Base-by-base conservation (phyloP, 2,888 invertebrate genomes). In the Drosophila kuntzei region DNA sequence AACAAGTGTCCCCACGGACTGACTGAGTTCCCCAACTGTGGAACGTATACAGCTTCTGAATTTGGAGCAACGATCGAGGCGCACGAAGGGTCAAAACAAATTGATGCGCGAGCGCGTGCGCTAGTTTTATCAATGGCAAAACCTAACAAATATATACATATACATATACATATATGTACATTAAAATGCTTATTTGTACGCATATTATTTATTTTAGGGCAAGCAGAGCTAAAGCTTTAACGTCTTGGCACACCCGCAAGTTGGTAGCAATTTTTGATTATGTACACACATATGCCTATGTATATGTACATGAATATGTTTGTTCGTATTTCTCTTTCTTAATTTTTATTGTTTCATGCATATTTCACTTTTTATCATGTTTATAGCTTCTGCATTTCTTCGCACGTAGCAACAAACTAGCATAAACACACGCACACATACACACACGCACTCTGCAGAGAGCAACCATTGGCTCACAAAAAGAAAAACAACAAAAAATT, bases 161-260 rank as follows among this genome's bases (percentile, higher is more conserved):
- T 16, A 51, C 36, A 22, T 39, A 47, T 22, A 18, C 20, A 49
- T 18, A 43, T n/a, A 36, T 20, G 14, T 16, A n/a, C 27, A 46
- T 53, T 22, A 27, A 50, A 37, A 41, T 50, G 46, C 55, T 66
- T 9, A 47, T 53, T 72, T 72, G 53, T 61, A 57, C 60, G 50
- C 67, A 67, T 76, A 67, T 62, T 61, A 63, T 58, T 64, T 68
- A 65, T 76, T 79, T 79, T 79, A 61, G 70, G 67, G 70, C 76
- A 71, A 49, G 46, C 66, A 57, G 57, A 41, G 54, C 59, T 37
- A 54, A 65, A 61, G 65, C 54, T 59, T 60, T 14, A 54, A 50
- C 37, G 59, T 60, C 62, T 75, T 47, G 69, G 44, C 60, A 9
- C 50, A 37, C 44, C 59, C 36, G 44, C 12, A 18, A 3, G 55